These are phyloP conservation scores for Hirtodrosophila cameraria DNA, from an alignment of 2,888 invertebrate genomes.

Conservation along the genomic window DNA sequence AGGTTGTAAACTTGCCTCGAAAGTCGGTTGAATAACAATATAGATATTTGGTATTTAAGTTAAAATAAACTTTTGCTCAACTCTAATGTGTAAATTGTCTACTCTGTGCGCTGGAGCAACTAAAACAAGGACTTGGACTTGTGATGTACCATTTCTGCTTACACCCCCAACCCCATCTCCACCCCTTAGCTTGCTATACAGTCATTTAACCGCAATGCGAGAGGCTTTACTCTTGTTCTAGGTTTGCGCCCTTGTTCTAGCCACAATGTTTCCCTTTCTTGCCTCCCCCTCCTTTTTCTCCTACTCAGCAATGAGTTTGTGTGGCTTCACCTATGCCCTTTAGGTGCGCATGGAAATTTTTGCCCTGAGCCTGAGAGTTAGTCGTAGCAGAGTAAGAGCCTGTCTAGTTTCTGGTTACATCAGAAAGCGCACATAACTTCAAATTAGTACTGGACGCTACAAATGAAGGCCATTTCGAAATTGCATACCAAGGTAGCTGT, in stretches of 20 bases:
- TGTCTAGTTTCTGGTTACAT: constrained; percentile 57
- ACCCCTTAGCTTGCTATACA: constrained; percentile 10
- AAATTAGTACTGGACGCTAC: constrained; percentile 57
- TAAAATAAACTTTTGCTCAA: constrained; percentile 2
- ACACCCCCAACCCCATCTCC: too few species aligned
- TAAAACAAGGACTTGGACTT: constrained; percentile 38
- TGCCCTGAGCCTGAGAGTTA: neutral
- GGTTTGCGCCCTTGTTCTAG: constrained; percentile 24
- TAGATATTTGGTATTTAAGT: too few species aligned
- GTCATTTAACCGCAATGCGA: constrained; percentile 55
- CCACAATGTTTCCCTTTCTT: neutral
- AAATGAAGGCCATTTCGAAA: constrained; percentile 30
- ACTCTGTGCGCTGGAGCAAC: constrained; percentile 21
- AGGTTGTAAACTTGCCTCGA: too few species aligned
- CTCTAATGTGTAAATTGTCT: neutral
- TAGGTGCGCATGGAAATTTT: constrained; percentile 29
- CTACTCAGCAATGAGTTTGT: neutral
- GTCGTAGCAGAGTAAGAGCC: neutral
- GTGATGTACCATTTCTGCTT: neutral
- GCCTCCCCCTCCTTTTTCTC: neutral
- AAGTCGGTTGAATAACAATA: too few species aligned
- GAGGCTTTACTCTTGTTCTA: constrained; percentile 28
- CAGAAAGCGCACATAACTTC: constrained; percentile 70
- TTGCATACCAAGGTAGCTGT: neutral
- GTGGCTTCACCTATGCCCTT: constrained; percentile 39